Evolutionary conservation across 2,888 invertebrate genomes (phyloP), one percentile per base, ranked within the genome.

Genomic region (Neria commutata): DNA sequence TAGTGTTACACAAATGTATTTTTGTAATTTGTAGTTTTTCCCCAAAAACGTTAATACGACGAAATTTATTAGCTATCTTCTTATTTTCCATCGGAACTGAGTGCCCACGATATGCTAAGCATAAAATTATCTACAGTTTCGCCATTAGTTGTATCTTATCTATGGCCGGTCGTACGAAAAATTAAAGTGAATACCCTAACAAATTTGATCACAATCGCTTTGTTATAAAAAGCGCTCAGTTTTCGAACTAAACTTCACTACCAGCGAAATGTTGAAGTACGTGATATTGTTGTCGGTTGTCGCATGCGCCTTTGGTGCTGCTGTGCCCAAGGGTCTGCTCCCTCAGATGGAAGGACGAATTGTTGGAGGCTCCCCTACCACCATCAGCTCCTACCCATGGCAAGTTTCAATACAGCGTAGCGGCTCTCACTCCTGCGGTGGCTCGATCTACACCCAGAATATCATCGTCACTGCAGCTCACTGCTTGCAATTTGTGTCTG

Each of bases 391-490:
- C 42, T 70, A 66, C 56, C 76, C 76, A 11, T 72, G 69, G 65
- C 69, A 69, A 62, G 64, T 72, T 24, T 74, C 74, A 1, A 40
- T 76, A 21, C 66, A 68, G 54, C 65, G 66, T 19, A 69, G 76
- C 33, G 84, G 83, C 1, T 66, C 75, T 0, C 86, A 86, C 65
- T 73, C 79, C 0, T 87, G 87, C 64, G 87, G 87, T 1, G 87
- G 85, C 0, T 73, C 84, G 10, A 72, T 87, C 37, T 81, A 82
- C 50, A 72, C 71, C 24, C 75, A 83, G 49, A 83, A 84, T 46
- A 62, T 68, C 33, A 79, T 85, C 1, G 58, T 87, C 2, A 87
- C 86, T 1, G 86, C 87, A 16, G 87, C 86, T 5, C 86, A 87
- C 70, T 87, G 86, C 67, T 79, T 76, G 67, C 71, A 82, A 37